These are phyloP conservation scores for Suncus etruscus DNA, from an alignment of 2,113 vertebrate genomes.

Conservation along the genomic window DNA sequence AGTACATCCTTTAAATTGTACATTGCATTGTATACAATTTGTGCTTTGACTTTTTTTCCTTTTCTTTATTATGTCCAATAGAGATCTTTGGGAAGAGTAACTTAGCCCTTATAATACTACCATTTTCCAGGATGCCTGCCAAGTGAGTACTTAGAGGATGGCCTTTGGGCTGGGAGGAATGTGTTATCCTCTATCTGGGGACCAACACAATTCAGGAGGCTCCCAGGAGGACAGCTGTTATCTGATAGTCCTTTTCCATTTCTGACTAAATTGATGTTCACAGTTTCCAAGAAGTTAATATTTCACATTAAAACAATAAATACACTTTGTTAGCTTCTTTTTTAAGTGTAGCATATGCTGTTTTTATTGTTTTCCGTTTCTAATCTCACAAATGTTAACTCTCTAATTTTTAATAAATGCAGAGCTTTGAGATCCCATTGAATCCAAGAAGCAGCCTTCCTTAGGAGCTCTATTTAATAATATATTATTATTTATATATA, in stretches of 20 bases:
- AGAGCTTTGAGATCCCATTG: slow-evolving; percentile 1
- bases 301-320: slow-evolving; percentile 72
- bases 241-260: slow-evolving; percentile 81
- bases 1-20: slow-evolving; percentile 73
- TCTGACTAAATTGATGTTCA: slow-evolving; percentile 71
- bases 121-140: slow-evolving; percentile 83
- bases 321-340: slow-evolving; percentile 8
- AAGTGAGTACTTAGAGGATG: slow-evolving; percentile 82
- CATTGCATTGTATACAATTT: slow-evolving; percentile 60
- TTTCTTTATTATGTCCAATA: slow-evolving; percentile 75
- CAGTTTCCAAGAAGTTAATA: slow-evolving; percentile 80
- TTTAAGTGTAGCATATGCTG: slow-evolving; percentile 1
- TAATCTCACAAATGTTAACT: slow-evolving; percentile 47
- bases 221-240: slow-evolving; percentile 72
- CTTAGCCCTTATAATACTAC: slow-evolving; percentile 58
- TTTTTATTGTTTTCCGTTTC: slow-evolving; percentile 27
- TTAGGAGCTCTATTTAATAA: background rate
- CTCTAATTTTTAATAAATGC: background rate
- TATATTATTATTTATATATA: no score
- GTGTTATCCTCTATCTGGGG: slow-evolving; percentile 75
- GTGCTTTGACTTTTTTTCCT: slow-evolving; percentile 41
- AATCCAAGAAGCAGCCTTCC: background rate
- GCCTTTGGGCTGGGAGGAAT: slow-evolving; percentile 56
- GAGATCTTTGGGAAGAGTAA: slow-evolving; percentile 80
- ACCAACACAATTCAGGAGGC: slow-evolving; percentile 69